Conservation (phyloP, 2,113 vertebrate genomes). For the Anseranas semipalmata region DNA sequence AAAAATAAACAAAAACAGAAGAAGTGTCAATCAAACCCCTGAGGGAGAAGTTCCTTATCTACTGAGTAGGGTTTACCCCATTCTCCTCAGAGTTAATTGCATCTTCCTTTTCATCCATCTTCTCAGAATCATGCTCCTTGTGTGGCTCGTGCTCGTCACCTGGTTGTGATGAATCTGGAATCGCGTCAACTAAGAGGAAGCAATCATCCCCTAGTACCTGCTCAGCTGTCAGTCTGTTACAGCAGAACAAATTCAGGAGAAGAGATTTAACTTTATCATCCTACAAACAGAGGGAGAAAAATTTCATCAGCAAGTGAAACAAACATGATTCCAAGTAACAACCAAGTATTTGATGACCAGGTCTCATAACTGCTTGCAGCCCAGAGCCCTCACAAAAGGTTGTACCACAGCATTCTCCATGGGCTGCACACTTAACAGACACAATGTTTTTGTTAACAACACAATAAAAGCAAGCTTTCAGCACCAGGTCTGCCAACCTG, state of each 20-base stretch:
- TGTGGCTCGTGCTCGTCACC: neutral
- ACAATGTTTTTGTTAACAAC: neutral
- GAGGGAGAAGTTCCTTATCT: neutral
- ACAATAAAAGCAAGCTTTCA: neutral
- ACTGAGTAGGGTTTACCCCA: neutral
- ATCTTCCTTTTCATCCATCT: neutral
- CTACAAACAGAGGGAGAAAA: slow-evolving; percentile 58
- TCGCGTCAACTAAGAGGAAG: slow-evolving; percentile 30
- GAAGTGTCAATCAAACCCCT: neutral
- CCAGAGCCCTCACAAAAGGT: neutral
- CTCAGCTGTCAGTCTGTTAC: slow-evolving; percentile 68
- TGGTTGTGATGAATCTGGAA: slow-evolving; percentile 15
- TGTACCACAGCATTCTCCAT: neutral
- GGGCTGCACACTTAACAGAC: neutral
- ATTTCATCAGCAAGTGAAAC: neutral
- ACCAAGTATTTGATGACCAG: neutral
- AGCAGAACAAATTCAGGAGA: slow-evolving; percentile 69
- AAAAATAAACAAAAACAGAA: slow-evolving; percentile 16
- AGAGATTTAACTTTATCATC: slow-evolving; percentile 74
- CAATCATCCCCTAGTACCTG: slow-evolving; percentile 73
- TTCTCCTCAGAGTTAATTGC: neutral
- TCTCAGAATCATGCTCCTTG: slow-evolving; percentile 30
- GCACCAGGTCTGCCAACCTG: neutral
- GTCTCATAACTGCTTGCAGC: neutral
- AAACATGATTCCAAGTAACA: neutral